Base-by-base conservation (phyloP, 2,888 invertebrate genomes). In the Eubasilissa splendida region DNA sequence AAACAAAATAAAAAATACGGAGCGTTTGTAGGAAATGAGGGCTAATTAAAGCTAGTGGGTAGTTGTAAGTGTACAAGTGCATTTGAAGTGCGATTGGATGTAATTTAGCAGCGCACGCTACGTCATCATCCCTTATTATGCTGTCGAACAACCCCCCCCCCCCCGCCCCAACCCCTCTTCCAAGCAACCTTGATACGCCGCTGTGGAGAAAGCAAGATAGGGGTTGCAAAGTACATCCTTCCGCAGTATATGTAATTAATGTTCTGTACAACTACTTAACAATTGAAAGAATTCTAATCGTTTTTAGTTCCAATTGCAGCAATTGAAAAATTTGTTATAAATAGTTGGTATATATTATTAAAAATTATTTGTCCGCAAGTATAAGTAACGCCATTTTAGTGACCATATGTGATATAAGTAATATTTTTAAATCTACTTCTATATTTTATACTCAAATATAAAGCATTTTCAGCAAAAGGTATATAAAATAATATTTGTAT, bases 81-180 rank as follows among this genome's bases (percentile, higher is more conserved):
- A 83, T 77, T 83, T 77, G 78, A 65, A 81, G 81, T 77, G 81
- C 81, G 81, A 81, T 83, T 81, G 77, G 81, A 60, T 80, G 83
- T 80, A 80, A 83, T 82, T 83, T 80, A 80, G 79, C 71, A 75
- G 74, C 77, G 79, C 83, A 82, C 82, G 83, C 83, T 71, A 83
- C 82, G 82, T 82, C 80, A 80, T 83, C 83, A 80, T 80, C 83
- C 80, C 83, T 83, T 75, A 83, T 83, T 83, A 83, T 81, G 68
- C 80, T 83, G 83, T 83, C 83, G 77, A 75, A 65, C 71, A 12
- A 60, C 71, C 71, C 60, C 74, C 59, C 42, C n/a, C n/a, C 22
- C 22, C 22, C 22, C 22, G 42, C 4, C 31, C 58, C 31, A 52
- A 22, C 50, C 11, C 53, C 52, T 52, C 14, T 52, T n/a, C 71